Percentiles rank a stretch among this genome's conserved stretches.
Evolutionary conservation across 1,140 invertebrate species (phyloP).

Genomic region (Thalassaphorura encarpata): DNA sequence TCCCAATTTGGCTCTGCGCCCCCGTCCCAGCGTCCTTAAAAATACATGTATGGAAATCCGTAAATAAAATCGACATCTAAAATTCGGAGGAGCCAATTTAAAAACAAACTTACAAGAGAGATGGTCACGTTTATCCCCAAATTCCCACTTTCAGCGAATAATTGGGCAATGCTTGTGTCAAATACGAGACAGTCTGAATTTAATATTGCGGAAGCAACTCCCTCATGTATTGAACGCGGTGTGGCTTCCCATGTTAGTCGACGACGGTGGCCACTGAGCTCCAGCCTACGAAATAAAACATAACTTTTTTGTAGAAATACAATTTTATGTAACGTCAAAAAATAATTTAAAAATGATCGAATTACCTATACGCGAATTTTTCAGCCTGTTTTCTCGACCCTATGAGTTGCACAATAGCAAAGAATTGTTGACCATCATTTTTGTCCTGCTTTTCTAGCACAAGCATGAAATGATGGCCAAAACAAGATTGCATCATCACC

Average conservation of each 20-base stretch:
- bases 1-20: too few species aligned
- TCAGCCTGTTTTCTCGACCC: conserved; percentile 98
- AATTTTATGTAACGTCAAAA: neutral
- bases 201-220: conserved; percentile 90
- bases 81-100: neutral
- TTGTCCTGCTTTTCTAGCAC: conserved; percentile 99
- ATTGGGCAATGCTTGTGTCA: conserved; percentile 93
- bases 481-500: conserved; percentile 99
- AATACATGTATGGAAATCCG: too few species aligned
- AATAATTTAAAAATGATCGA: too few species aligned
- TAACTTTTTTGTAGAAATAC: neutral
- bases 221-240: conserved; percentile 96
- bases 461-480: conserved; percentile 98
- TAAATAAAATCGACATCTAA: neutral
- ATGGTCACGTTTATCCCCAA: conserved; percentile 99
- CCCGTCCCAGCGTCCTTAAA: too few species aligned
- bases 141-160: conserved; percentile 99
- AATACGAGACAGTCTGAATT: conserved; percentile 98
- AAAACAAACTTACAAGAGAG: conserved; percentile 54
- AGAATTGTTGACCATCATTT: conserved; percentile 95
- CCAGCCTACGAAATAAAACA: conserved; percentile 53
- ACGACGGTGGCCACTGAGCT: conserved; percentile 87
- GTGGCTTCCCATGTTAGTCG: conserved; percentile 98
- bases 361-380: conserved; percentile 92
- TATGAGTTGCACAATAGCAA: conserved; percentile 98